These are phyloP conservation scores for Lacerta agilis DNA, from an alignment of 2,797 vertebrate genomes.

Conservation along the genomic window DNA sequence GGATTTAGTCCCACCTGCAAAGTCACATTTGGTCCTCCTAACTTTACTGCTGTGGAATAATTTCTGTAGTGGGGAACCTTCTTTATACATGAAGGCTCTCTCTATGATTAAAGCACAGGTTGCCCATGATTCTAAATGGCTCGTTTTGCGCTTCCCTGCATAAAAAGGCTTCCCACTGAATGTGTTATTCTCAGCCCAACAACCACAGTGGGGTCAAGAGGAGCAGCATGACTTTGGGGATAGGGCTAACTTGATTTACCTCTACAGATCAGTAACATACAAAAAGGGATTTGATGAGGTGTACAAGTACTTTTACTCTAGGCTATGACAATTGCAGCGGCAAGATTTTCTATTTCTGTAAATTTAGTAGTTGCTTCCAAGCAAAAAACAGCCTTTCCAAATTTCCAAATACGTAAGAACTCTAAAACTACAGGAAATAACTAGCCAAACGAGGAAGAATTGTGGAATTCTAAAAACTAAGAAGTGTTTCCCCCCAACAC, in stretches of 20 bases:
- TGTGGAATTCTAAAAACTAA: background rate
- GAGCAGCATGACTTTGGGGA: background rate
- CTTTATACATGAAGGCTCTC: no score
- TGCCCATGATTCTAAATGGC: no score
- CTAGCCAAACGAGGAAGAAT: background rate
- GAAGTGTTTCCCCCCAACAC: background rate
- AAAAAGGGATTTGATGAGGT: background rate
- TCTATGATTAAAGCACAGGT: no score
- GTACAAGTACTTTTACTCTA: background rate
- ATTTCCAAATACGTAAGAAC: conserved; percentile 25
- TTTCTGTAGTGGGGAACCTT: no score
- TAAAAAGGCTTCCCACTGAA: background rate
- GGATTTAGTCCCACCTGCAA: no score
- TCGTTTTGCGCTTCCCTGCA: background rate
- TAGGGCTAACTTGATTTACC: background rate
- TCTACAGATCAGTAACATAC: background rate
- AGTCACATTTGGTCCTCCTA: no score
- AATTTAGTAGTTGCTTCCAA: background rate
- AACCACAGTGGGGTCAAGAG: background rate
- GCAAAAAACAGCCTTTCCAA: conserved; percentile 2
- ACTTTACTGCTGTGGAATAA: no score
- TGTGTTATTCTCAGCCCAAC: background rate
- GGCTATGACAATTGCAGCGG: background rate
- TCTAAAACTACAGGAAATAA: background rate
- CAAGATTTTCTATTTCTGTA: background rate